These are phyloP conservation scores for Diaperis boleti DNA, from an alignment of 2,888 invertebrate genomes.

Conservation along the genomic window DNA sequence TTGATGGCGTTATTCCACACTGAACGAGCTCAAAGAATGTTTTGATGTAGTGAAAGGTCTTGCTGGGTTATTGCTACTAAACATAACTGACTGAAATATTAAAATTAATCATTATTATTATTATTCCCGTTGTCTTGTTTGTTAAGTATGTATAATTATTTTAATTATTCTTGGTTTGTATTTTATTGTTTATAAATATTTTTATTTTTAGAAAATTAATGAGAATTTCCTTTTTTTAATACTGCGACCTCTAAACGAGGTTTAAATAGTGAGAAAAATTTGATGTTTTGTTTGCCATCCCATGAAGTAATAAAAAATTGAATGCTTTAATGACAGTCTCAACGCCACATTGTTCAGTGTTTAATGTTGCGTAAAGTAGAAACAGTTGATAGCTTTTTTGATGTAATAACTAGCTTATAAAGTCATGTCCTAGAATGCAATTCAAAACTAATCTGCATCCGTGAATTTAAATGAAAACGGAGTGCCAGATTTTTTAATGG, in stretches of 20 bases:
- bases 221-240: too few species aligned
- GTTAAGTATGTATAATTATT: too few species aligned
- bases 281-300: background rate
- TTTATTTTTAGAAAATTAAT: too few species aligned
- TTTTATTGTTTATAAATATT: too few species aligned
- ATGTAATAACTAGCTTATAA: conserved; percentile 9
- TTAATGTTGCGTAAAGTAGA: conserved; percentile 8
- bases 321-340: conserved; percentile 1
- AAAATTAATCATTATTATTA: too few species aligned
- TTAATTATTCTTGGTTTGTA: too few species aligned
- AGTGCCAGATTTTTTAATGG: background rate
- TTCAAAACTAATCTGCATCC: background rate
- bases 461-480: background rate
- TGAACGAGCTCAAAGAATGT: background rate
- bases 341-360: conserved; percentile 3
- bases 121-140: too few species aligned
- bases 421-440: conserved; percentile 7
- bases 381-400: conserved; percentile 13
- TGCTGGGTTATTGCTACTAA: too few species aligned
- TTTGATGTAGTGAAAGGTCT: background rate
- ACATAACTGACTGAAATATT: too few species aligned
- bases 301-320: background rate
- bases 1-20: conserved; percentile 7
- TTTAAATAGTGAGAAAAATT: conserved; percentile 2
- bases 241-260: background rate